These are phyloP conservation scores for Trachelipus rathkii DNA, from an alignment of 1,140 invertebrate species.

Conservation along the genomic window DNA sequence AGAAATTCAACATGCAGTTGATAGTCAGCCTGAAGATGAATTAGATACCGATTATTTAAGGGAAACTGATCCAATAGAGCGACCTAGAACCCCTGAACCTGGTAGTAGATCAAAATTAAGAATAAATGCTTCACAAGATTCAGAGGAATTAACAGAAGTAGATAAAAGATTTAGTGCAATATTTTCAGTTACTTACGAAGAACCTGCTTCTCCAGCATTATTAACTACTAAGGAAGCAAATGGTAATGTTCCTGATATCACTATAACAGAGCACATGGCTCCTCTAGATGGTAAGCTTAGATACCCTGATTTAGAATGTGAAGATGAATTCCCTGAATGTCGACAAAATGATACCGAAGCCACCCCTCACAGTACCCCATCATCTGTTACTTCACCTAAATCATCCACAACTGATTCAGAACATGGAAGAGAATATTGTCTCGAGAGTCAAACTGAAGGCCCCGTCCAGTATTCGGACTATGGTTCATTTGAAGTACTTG, in stretches of 20 bases:
- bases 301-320: conserved; percentile 56
- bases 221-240: conserved; percentile 47
- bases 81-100: conserved; percentile 56
- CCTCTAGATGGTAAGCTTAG: conserved; percentile 53
- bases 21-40: conserved; percentile 47
- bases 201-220: conserved; percentile 26
- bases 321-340: conserved; percentile 49
- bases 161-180: conserved; percentile 48
- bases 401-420: conserved; percentile 59
- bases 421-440: conserved; percentile 60
- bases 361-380: conserved; percentile 58
- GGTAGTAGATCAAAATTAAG: conserved; percentile 35
- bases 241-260: conserved; percentile 63
- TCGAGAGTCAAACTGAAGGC: conserved; percentile 54
- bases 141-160: conserved; percentile 54
- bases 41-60: conserved; percentile 45
- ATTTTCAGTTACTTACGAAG: conserved; percentile 44
- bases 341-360: conserved; percentile 48
- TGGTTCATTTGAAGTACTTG: conserved; percentile 50
- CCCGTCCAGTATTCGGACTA: conserved; percentile 57
- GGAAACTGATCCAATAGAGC: conserved; percentile 54
- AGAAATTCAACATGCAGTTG: conserved; percentile 42
- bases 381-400: conserved; percentile 55
- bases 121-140: conserved; percentile 45
- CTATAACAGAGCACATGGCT: conserved; percentile 62